Evolutionary conservation across 2,888 invertebrate species (phyloP).

Genomic region (Sarcophaga variegata): DNA sequence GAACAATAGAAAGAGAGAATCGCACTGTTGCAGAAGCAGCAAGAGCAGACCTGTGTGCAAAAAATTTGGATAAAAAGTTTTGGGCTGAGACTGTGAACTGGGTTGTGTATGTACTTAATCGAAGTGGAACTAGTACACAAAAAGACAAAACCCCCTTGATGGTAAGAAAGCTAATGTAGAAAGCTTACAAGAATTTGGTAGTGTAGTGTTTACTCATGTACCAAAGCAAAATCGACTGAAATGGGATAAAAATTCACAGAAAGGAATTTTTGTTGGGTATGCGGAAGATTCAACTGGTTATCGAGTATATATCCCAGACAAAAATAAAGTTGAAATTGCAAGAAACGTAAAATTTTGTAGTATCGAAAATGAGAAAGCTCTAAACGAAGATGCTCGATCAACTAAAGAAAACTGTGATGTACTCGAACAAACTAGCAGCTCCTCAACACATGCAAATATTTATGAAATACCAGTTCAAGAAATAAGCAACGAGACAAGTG

Average conservation of each 20-base stretch:
- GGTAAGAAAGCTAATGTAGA: conserved; percentile 38
- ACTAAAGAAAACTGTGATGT: too few relatives aligned
- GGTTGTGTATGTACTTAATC: conserved; percentile 52
- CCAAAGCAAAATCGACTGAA: conserved; percentile 51
- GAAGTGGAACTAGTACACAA: conserved; percentile 42
- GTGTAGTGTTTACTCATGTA: conserved; percentile 35
- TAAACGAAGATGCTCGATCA: background rate
- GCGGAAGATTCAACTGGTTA: conserved; percentile 75
- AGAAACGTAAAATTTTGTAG: conserved; percentile 56
- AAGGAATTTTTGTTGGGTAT: conserved; percentile 73
- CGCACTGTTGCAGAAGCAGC: conserved; percentile 69
- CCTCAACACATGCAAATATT: background rate
- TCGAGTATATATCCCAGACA: conserved; percentile 65
- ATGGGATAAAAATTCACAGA: conserved; percentile 45
- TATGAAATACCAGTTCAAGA: conserved; percentile 12
- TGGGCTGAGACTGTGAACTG: conserved; percentile 70
- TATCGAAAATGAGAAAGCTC: background rate
- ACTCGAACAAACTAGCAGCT: too few relatives aligned
- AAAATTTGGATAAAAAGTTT: conserved; percentile 33
- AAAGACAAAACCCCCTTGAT: conserved; percentile 73
- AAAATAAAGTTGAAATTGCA: conserved; percentile 59
- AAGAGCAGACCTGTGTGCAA: conserved; percentile 62
- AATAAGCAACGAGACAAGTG: background rate
- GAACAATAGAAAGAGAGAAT: conserved; percentile 52
- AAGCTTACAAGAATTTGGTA: conserved; percentile 39